phyloP scores from a whole-genome alignment of 1,140 invertebrate species.

The Drosophila persimilis region DNA sequence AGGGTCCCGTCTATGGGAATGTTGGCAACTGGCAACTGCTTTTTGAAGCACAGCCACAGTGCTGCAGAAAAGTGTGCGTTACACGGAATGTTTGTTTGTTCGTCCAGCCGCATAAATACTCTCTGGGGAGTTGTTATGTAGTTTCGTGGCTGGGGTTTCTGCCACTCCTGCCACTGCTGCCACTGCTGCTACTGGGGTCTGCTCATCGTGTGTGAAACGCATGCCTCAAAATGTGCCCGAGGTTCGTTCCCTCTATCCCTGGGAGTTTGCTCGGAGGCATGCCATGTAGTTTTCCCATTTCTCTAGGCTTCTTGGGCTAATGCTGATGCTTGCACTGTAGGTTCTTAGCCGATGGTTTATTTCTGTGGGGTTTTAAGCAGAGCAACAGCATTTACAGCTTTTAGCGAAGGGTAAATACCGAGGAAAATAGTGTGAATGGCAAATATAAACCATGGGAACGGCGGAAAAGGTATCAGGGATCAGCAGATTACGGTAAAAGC shows the following conservation, averaged over 20 bases:
- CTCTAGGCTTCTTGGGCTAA: neutral
- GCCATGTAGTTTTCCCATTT: constrained; percentile 16
- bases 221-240: constrained; percentile 50
- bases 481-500: too few species aligned
- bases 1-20: constrained; percentile 49
- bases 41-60: constrained; percentile 42
- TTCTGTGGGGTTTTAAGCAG: too few species aligned
- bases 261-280: constrained; percentile 6
- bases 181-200: constrained; percentile 11
- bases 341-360: too few species aligned
- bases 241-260: constrained; percentile 12
- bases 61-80: constrained; percentile 59
- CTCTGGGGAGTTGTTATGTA: constrained; percentile 69
- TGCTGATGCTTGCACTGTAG: too few species aligned
- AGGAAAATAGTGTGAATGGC: too few species aligned
- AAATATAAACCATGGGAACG: too few species aligned
- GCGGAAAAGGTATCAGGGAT: too few species aligned
- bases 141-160: constrained; percentile 18
- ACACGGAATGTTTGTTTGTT: constrained; percentile 57
- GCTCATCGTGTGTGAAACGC: constrained; percentile 41
- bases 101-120: constrained; percentile 75
- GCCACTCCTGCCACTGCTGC: too few species aligned
- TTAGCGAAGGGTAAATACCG: too few species aligned
- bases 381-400: too few species aligned
- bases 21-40: constrained; percentile 69